Evolutionary conservation across 37 sponge, comb jelly and placozoan species (phyloP), one percentile per base, ranked within the genome.

Genomic region (Chondrilla cf. caribensis): DNA sequence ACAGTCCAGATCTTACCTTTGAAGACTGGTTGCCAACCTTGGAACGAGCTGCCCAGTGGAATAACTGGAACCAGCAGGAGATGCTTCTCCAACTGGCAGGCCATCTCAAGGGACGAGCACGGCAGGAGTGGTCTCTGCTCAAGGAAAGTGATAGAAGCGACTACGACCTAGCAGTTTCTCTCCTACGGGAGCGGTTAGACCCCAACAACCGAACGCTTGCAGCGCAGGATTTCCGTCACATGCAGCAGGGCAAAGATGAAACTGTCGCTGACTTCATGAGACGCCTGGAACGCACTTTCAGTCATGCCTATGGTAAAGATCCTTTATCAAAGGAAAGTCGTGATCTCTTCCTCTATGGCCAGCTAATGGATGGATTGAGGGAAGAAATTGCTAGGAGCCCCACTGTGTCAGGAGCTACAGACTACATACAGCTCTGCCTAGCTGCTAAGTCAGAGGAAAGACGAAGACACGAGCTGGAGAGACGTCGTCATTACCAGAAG

Each of bases 191-290:
- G 7, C 4, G 84, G 32, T 25, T 84, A 9, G 84, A 84, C 75
- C 84, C 68, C 19, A 79, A 70, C 39, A 72, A 64, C 28, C 32
- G 47, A 19, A 41, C 54, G 19, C 55, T 85, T 26, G 86, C 86
- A 43, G 81, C 64, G 33, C 86, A 86, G n/a, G 86, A 86, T 58
- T 86, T 86, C 60, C 81, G 86, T 2, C 86, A 81, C 57, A 9
- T 81, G 32, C 29, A 21, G 38, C 86, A 86, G 59, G 58, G 32
- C 28, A 25, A 66, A 21, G 38, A 22, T 18, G 81, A 80, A 73
- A 24, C 86, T 38, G 81, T 86, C 36, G 33, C 75, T 39, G 86
- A 86, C 26, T 82, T 73, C 36, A 58, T 84, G 18, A 51, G 67
- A 26, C 78, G 70, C n/a, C 66, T 84, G 33, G 85, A 84, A 77